Conservation (phyloP, 1,140 invertebrate species). For the Rhynchophorus ferrugineus region DNA sequence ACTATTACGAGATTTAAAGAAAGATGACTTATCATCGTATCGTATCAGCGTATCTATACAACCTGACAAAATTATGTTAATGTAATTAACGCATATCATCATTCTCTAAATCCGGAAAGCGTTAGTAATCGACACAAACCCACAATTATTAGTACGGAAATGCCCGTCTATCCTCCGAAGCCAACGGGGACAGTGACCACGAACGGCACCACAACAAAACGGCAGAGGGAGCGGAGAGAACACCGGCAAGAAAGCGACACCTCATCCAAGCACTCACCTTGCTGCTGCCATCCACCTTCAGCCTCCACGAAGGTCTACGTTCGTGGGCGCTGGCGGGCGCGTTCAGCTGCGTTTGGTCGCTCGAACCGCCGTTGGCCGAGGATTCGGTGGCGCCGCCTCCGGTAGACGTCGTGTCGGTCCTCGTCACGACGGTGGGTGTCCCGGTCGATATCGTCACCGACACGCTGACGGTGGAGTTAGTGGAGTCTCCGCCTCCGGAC, state of each 20-base stretch:
- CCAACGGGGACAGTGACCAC: no score
- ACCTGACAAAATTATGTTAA: no score
- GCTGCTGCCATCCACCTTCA: slow-evolving; percentile 72
- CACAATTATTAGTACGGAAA: no score
- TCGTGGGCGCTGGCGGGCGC: slow-evolving; percentile 45
- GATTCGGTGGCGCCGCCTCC: slow-evolving; percentile 7
- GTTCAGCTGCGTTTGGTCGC: slow-evolving; percentile 1
- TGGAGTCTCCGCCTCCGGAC: slow-evolving; percentile 12
- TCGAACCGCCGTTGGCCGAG: slow-evolving; percentile 9
- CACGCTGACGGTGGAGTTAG: slow-evolving; percentile 27
- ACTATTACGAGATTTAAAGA: no score
- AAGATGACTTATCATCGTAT: no score
- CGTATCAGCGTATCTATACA: no score
- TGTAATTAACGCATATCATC: no score
- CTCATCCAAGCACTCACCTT: slow-evolving; percentile 54
- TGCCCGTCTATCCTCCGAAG: no score
- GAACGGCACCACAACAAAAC: no score
- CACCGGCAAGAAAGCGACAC: slow-evolving; percentile 3
- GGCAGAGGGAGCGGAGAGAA: no score
- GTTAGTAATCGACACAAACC: no score
- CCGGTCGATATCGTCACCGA: slow-evolving; percentile 51
- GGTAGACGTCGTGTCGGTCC: slow-evolving; percentile 29
- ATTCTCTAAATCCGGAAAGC: no score
- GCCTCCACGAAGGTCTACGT: slow-evolving; percentile 81
- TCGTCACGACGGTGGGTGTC: slow-evolving; percentile 35